These are phyloP conservation scores for Amphipoea lucens DNA, from an alignment of 2,888 invertebrate genomes.

Conservation along the genomic window DNA sequence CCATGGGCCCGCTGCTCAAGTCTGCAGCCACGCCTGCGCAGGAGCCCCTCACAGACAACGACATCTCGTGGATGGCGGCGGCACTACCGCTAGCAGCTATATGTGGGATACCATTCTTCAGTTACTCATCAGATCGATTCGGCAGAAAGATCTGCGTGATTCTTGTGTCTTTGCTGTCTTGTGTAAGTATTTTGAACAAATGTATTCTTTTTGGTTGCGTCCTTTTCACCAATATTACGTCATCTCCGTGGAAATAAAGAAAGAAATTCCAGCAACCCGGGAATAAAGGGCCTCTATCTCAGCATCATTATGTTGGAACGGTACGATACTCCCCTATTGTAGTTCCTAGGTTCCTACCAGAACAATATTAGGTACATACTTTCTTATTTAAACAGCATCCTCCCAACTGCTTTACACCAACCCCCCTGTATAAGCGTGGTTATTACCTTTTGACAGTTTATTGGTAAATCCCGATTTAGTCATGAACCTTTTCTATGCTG, in stretches of 20 bases:
- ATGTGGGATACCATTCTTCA: slow-evolving; percentile 88
- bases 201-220: background rate
- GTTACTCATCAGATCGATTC: slow-evolving; percentile 83
- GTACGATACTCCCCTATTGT: background rate
- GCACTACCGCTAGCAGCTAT: slow-evolving; percentile 88
- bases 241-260: no score
- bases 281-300: background rate
- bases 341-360: no score
- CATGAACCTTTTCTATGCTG: background rate
- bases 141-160: slow-evolving; percentile 88
- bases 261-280: background rate
- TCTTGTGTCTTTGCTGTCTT: slow-evolving; percentile 86
- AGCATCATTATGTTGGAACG: background rate
- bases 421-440: background rate
- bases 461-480: background rate
- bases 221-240: background rate
- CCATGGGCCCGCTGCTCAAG: slow-evolving; percentile 84
- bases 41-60: slow-evolving; percentile 76
- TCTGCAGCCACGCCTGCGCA: slow-evolving; percentile 76
- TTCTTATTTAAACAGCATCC: background rate
- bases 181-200: slow-evolving; percentile 77
- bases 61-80: slow-evolving; percentile 88
- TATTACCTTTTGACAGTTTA: background rate
- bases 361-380: background rate
- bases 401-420: background rate